These are phyloP conservation scores for Lithophane socia DNA, from an alignment of 2,888 invertebrate genomes.

Conservation along the genomic window DNA sequence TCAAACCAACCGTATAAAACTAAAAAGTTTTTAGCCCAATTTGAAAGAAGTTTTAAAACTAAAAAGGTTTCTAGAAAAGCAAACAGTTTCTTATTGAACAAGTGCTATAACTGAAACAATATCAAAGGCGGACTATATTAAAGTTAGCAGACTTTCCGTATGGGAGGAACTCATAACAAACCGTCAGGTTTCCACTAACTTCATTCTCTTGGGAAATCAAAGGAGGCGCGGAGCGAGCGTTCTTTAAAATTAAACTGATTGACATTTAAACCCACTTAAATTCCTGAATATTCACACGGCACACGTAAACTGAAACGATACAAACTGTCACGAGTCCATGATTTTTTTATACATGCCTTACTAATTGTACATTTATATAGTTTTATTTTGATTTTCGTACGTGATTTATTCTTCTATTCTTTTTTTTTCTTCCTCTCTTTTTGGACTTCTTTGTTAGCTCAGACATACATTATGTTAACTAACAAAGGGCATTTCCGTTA, in stretches of 20 bases:
- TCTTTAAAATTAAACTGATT: slow-evolving; percentile 74
- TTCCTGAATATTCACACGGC: slow-evolving; percentile 17
- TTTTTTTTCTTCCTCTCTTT: too few relatives aligned
- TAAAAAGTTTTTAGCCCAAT: slow-evolving; percentile 10
- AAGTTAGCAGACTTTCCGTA: slow-evolving; percentile 42
- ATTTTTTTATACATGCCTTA: neutral
- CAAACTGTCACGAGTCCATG: neutral
- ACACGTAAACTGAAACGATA: neutral
- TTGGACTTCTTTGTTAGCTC: neutral
- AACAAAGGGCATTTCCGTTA: too few relatives aligned
- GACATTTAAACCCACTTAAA: slow-evolving; percentile 37
- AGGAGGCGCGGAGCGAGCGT: slow-evolving; percentile 61
- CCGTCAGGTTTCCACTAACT: slow-evolving; percentile 71
- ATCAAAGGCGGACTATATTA: slow-evolving; percentile 44
- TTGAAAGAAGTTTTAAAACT: slow-evolving; percentile 5
- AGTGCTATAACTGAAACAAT: slow-evolving; percentile 47
- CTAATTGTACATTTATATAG: neutral
- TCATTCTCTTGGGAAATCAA: slow-evolving; percentile 78
- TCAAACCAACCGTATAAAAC: neutral
- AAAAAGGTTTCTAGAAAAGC: slow-evolving; percentile 12
- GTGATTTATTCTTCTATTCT: neutral
- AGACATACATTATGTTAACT: too few relatives aligned
- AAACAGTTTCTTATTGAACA: slow-evolving; percentile 32
- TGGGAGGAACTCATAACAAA: slow-evolving; percentile 66
- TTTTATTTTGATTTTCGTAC: slow-evolving; percentile 16